Evolutionary conservation across 2,888 invertebrate genomes (phyloP), one percentile per base, ranked within the genome.

Genomic region (Ornithoptera alexandrae): DNA sequence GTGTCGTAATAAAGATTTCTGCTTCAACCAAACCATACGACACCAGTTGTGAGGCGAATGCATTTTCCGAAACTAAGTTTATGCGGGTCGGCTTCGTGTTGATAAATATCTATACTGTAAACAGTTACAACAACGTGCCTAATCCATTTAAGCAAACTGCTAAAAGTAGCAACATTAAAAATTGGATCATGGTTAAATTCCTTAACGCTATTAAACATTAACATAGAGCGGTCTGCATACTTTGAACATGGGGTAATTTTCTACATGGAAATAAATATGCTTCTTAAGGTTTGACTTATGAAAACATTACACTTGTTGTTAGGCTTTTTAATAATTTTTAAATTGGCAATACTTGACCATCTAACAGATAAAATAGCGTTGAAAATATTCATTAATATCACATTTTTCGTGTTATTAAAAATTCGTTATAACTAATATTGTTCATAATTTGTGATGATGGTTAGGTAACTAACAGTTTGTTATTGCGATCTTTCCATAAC

Each of bases 121-220:
- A 62, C 24, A 20, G 62, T 65, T 69, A 65, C 24, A 46, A 42
- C 62, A 62, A 65, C 46, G 17, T 50, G 36, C 42, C 50, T 63
- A 67, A 62, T 58, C 20, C 22, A 42, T 70, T 65, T 65, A 58
- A 59, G 66, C 39, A n/a, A 57, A 62, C 24, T 62, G 24, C 65
- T 62, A 70, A 70, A 69, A 65, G 30, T 53, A 57, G 66, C 59
- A 59, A 42, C 36, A 30, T 70, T 66, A 59, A 63, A 63, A 70
- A 65, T 65, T 62, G 59, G 70, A 67, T 66, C 70, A 70, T 15
- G 70, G 70, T 59, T 67, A 39, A 70, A 67, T 70, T 56, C 65
- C 60, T 63, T 59, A 58, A 17, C 20, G 59, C 63, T 63, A 62
- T 60, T 30, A 30, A 30, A 30, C 30, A 30, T 30, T 71, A 66